Evolutionary conservation across 2,888 invertebrate genomes (phyloP).

Genomic region (Empis stercorea): DNA sequence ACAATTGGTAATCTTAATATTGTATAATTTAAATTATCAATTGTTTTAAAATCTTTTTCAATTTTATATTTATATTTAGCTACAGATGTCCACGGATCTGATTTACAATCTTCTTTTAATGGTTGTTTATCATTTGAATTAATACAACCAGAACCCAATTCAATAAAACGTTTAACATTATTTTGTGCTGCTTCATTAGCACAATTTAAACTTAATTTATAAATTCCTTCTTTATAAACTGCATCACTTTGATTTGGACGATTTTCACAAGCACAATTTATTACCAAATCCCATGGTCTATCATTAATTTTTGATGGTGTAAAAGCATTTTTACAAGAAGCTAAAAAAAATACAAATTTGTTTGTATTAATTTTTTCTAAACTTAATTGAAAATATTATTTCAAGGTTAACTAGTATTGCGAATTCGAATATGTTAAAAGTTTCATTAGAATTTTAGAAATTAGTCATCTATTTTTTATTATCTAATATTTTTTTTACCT

Average conservation of each 20-base stretch:
- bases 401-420: too few relatives aligned
- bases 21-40: conserved; percentile 58
- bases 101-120: conserved; percentile 59
- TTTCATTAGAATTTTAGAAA: too few relatives aligned
- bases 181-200: conserved; percentile 60
- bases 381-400: too few relatives aligned
- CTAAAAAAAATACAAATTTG: conserved; percentile 37
- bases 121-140: conserved; percentile 65
- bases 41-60: conserved; percentile 58
- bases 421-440: too few relatives aligned
- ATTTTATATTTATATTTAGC: conserved; percentile 73
- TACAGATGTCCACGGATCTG: conserved; percentile 75
- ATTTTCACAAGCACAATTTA: conserved; percentile 88
- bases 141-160: conserved; percentile 75
- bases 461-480: not conserved
- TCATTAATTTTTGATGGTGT: conserved; percentile 41
- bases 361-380: too few relatives aligned
- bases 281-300: conserved; percentile 59
- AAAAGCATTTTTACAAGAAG: conserved; percentile 68
- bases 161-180: conserved; percentile 59
- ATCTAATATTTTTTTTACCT: conserved; percentile 42
- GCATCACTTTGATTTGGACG: conserved; percentile 78
- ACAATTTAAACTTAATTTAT: conserved; percentile 71
- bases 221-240: conserved; percentile 81
- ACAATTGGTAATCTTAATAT: conserved; percentile 73